Evolutionary conservation across 2,113 vertebrate genomes (phyloP).

Genomic region (Nycticryphes semicollaris): DNA sequence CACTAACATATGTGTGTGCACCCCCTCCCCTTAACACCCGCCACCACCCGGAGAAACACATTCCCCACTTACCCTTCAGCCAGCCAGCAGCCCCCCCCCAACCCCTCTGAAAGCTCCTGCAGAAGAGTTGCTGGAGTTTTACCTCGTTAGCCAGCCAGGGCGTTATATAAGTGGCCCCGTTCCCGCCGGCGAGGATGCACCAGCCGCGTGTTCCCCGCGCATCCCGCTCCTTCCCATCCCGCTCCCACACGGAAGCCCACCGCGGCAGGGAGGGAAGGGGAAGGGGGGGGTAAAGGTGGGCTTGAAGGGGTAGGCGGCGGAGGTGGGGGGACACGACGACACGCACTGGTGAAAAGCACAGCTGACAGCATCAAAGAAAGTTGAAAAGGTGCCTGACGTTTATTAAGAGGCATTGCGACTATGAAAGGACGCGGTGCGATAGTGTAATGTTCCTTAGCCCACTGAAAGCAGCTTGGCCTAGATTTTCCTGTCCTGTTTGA

Average conservation of each 20-base stretch:
- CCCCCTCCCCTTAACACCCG: background rate
- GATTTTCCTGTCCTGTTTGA: slow-evolving; percentile 51
- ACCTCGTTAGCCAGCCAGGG: slow-evolving; percentile 66
- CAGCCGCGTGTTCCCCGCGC: slow-evolving; percentile 7
- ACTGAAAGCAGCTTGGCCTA: slow-evolving; percentile 64
- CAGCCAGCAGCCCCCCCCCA: slow-evolving; percentile 15
- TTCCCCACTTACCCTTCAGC: slow-evolving; percentile 45
- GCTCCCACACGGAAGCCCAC: background rate
- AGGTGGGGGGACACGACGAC: no score
- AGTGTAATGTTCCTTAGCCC: slow-evolving; percentile 28
- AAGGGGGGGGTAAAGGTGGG: background rate
- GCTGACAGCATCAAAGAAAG: background rate
- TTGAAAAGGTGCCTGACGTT: background rate
- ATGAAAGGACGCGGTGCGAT: background rate
- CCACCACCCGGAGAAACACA: background rate
- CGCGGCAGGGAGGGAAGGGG: background rate
- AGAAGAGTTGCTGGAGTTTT: slow-evolving; percentile 57
- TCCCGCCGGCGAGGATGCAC: slow-evolving; percentile 61
- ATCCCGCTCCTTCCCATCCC: slow-evolving; percentile 63
- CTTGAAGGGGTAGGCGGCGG: background rate
- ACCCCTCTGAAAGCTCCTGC: slow-evolving; percentile 26
- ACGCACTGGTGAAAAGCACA: background rate
- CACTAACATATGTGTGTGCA: accelerated
- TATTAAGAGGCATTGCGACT: background rate
- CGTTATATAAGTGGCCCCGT: slow-evolving; percentile 75